Base-by-base conservation (phyloP, 2,797 vertebrate species). In the Acridotheres tristis region DNA sequence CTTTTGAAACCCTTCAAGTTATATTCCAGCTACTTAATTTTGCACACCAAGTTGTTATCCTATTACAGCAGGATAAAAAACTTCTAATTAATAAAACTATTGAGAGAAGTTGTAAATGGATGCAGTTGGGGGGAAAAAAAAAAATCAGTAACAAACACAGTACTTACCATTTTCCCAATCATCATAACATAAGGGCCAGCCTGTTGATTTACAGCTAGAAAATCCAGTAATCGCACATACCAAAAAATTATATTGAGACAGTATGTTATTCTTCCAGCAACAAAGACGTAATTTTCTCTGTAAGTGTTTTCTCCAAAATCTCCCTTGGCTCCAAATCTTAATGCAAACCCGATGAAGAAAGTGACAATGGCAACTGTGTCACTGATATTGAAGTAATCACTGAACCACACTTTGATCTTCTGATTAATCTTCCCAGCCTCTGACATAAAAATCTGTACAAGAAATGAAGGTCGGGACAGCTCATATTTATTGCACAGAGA, bases 221-320 rank as follows among this genome's bases (percentile, higher is more conserved):
- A 98, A 97, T 99, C 99, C 92, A 99, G 97, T 96, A 99, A 98
- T 91, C 99, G 97, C 97, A 99, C 99, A 95, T 99, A 99, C 99
- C 99, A 99, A 98, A 99, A 99, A 97, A 99, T 99, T 91, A 99
- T 99, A 97, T 99, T 99, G 80, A 99, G 98, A 98, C 99, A 99
- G 87, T 99, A 99, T 42, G 99, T 98, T 26, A 98, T 98, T 97
- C 99, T 98, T 93, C 99, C 99, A 57, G 98, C 97, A 81, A 98
- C 68, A 25, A 98, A 98, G 91, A 98, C 55, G 2, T 97, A 87
- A n/a, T 95, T 98, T 67, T 97, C 85, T 83, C 63, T 93, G 76
- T 98, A 97, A 66, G 97, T 97, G 78, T 97, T 95, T 62, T 97
- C 95, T 83, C 67, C 86, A 94, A 96, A 97, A 90, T 96, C 97